Conservation (phyloP, 2,888 invertebrate genomes). For the Coecobrya sp. region DNA sequence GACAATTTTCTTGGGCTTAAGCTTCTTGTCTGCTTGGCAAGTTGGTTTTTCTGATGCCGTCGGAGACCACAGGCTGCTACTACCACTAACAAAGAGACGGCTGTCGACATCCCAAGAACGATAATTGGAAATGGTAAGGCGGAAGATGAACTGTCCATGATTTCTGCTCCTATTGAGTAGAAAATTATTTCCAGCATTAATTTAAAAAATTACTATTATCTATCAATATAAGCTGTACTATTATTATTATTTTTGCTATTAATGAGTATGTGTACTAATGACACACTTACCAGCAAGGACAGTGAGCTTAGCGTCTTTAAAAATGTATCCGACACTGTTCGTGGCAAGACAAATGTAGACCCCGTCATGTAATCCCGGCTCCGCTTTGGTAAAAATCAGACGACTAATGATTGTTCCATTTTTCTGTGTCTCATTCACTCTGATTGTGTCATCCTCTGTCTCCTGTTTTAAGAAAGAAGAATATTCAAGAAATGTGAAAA, state of each 20-base stretch:
- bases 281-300: conserved; percentile 83
- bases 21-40: conserved; percentile 80
- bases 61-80: conserved; percentile 84
- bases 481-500: conserved; percentile 12
- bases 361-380: conserved; percentile 83
- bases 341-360: conserved; percentile 85
- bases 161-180: conserved; percentile 82
- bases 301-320: conserved; percentile 85
- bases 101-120: conserved; percentile 84
- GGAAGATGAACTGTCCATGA: conserved; percentile 81
- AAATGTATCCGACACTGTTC: conserved; percentile 85
- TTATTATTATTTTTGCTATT: not conserved
- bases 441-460: conserved; percentile 84
- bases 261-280: not conserved
- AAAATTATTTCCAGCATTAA: conserved; percentile 27
- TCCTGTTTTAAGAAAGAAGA: conserved; percentile 78
- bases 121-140: conserved; percentile 84
- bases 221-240: no score
- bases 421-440: conserved; percentile 85
- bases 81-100: conserved; percentile 84
- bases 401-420: conserved; percentile 86
- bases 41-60: conserved; percentile 82
- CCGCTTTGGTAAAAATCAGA: conserved; percentile 84
- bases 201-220: conserved; percentile 23
- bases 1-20: conserved; percentile 82